A percentile compares a stretch with the other conserved stretches of the same genome.
Conservation (phyloP, 2,888 invertebrate genomes). For the Drosophila mulleri region DNA sequence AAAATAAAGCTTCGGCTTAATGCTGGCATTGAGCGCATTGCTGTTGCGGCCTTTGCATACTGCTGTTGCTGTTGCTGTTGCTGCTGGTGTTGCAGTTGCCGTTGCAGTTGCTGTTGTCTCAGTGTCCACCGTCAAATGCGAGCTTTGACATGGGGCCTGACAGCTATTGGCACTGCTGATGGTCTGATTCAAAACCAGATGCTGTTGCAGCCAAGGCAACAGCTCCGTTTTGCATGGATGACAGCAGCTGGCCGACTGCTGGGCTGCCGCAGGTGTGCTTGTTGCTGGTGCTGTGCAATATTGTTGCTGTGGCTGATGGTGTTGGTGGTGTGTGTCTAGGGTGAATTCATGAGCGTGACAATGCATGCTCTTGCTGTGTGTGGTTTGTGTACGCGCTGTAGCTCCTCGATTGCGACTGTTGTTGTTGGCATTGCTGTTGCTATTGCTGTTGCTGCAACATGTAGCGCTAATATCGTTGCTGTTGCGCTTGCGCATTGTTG, state of each 20-base stretch:
- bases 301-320: constrained; percentile 38
- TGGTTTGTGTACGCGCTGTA: constrained; percentile 70
- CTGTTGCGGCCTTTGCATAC: constrained; percentile 59
- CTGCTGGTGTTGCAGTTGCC: constrained; percentile 23
- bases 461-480: constrained; percentile 28
- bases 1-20: constrained; percentile 73
- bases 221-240: constrained; percentile 80
- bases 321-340: constrained; percentile 70
- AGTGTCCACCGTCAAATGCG: constrained; percentile 74
- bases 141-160: constrained; percentile 73
- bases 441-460: constrained; percentile 43
- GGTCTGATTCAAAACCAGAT: constrained; percentile 83
- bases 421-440: constrained; percentile 26
- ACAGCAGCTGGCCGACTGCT: constrained; percentile 45
- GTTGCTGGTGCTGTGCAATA: constrained; percentile 43
- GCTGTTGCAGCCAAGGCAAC: constrained; percentile 85
- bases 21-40: constrained; percentile 65
- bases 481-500: constrained; percentile 44
- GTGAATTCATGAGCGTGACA: constrained; percentile 66
- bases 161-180: constrained; percentile 65
- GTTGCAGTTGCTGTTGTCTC: constrained; percentile 46
- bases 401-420: constrained; percentile 23
- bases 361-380: constrained; percentile 64
- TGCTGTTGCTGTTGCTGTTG: constrained; percentile 28
- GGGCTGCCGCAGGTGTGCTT: constrained; percentile 14